phyloP scores from a whole-genome alignment of 2,888 invertebrate species.

The Megaustenia siamemsis region DNA sequence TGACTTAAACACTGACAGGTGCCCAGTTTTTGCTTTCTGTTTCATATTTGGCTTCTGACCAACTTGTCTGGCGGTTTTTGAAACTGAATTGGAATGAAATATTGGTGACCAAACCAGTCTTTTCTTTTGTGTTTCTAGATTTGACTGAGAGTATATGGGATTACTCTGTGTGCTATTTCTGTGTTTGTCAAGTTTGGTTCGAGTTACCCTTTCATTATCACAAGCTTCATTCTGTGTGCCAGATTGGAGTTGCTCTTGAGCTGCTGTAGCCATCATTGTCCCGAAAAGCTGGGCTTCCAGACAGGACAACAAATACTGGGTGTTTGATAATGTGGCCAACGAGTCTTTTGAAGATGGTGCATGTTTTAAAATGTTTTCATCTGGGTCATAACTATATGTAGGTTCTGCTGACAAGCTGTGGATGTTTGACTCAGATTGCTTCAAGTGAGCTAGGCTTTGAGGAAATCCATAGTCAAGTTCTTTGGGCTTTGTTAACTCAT shows the following conservation, averaged over 20 bases:
- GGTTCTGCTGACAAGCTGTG: neutral
- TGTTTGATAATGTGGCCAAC: neutral
- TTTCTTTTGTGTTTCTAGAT: neutral
- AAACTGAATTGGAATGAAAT: neutral
- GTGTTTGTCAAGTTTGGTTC: neutral
- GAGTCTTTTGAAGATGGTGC: neutral
- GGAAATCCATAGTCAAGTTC: neutral
- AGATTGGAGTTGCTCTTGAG: neutral
- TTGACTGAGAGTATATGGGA: neutral
- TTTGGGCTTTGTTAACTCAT: neutral
- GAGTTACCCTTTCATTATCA: neutral
- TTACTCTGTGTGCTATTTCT: neutral
- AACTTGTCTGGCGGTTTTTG: neutral
- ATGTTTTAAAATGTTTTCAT: neutral
- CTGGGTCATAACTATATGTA: neutral
- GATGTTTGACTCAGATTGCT: no score
- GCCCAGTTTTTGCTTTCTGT: no score
- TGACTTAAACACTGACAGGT: neutral
- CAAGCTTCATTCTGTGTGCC: neutral
- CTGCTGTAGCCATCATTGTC: neutral
- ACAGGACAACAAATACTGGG: conserved; percentile 12
- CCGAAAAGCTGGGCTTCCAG: neutral
- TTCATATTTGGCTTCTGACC: no score
- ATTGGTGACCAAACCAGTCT: neutral
- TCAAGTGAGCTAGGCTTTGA: neutral